Conservation (phyloP, 2,797 vertebrate genomes). For the Dryobates pubescens region DNA sequence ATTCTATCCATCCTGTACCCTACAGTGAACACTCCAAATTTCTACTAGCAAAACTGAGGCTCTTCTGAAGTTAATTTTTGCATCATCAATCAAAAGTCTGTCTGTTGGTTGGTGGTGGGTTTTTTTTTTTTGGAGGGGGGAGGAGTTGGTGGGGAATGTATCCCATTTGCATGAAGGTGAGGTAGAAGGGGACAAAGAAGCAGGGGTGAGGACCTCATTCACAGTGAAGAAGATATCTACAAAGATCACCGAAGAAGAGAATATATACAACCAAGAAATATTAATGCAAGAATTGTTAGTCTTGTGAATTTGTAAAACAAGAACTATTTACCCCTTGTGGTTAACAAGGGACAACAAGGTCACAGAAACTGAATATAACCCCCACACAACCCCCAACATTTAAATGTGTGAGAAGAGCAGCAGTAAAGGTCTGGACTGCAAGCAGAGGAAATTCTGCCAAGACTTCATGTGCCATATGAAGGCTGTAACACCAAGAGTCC, state of each 20-base stretch:
- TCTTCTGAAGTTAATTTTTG: not conserved
- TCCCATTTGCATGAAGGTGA: not conserved
- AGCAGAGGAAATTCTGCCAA: slow-evolving; percentile 43
- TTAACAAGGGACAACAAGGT: slow-evolving; percentile 57
- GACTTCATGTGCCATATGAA: slow-evolving; percentile 40
- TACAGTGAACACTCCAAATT: fast-evolving
- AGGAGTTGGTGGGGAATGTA: not conserved
- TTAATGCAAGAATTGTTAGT: not conserved
- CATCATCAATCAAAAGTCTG: not conserved
- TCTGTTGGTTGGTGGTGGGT: too few relatives aligned
- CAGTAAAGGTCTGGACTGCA: not conserved
- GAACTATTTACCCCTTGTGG: not conserved
- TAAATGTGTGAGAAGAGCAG: slow-evolving; percentile 26
- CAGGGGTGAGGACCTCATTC: not conserved
- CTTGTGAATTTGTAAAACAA: not conserved
- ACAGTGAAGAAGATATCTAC: not conserved
- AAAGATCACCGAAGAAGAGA: not conserved
- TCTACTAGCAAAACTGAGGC: not conserved
- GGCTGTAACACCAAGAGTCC: slow-evolving; percentile 39
- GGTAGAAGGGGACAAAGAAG: not conserved
- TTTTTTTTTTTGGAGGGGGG: fast-evolving
- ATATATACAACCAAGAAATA: not conserved
- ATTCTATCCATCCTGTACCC: not conserved
- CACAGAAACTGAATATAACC: not conserved
- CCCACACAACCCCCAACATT: not conserved